phyloP scores from a whole-genome alignment of 1,140 invertebrate genomes.

The Macrosteles quadrilineatus region DNA sequence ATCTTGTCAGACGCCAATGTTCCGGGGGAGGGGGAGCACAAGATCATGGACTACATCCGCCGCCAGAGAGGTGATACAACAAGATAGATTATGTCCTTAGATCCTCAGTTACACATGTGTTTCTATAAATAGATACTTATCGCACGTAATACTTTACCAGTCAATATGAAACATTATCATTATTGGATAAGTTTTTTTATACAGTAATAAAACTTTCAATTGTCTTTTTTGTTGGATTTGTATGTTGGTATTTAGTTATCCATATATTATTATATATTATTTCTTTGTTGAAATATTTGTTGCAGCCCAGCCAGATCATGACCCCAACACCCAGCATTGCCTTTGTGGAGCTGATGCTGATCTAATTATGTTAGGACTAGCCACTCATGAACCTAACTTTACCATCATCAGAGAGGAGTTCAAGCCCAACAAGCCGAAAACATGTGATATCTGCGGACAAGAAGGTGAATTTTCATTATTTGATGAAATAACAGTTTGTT shows the following conservation, averaged over 20 bases:
- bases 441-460: constrained; percentile 97
- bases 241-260: no score
- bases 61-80: constrained; percentile 85
- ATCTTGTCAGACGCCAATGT: constrained; percentile 98
- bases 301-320: constrained; percentile 88
- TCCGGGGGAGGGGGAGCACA: constrained; percentile 95
- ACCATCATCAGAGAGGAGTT: constrained; percentile 99
- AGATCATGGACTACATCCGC: constrained; percentile 99
- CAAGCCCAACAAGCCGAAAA: constrained; percentile 93
- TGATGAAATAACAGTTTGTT: no score
- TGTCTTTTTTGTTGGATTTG: no score
- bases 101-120: no score
- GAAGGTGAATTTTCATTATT: constrained; percentile 68
- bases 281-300: no score
- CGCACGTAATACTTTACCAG: no score
- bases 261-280: no score
- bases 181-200: no score
- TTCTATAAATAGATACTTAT: no score
- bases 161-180: no score
- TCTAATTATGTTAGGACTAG: constrained; percentile 97
- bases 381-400: constrained; percentile 98
- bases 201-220: no score
- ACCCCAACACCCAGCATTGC: constrained; percentile 97
- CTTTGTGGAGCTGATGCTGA: constrained; percentile 98
- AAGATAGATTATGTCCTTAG: no score